Conservation (phyloP, 35 echinoderm and acorn worm species). For the Acanthaster planci region DNA sequence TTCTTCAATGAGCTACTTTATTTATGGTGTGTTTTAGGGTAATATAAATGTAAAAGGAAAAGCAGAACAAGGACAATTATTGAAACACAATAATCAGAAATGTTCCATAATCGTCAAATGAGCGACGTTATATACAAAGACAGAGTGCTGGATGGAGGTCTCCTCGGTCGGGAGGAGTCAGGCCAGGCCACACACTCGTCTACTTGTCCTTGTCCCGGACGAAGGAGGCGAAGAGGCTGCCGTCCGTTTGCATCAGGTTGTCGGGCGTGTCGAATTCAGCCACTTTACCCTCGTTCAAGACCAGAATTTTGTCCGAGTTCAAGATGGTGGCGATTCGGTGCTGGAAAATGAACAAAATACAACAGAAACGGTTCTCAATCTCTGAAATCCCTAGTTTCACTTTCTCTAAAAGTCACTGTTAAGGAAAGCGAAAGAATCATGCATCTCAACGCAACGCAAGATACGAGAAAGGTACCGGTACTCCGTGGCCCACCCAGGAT, state of each 20-base stretch:
- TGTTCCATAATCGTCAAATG: too few species aligned
- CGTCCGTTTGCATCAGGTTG: conserved; percentile 15
- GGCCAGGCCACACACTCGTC: too few species aligned
- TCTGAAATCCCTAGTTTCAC: not conserved
- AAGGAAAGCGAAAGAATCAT: not conserved
- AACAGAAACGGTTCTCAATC: not conserved
- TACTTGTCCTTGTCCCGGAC: conserved; percentile 20
- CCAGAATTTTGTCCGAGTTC: conserved; percentile 54
- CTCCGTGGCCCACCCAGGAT: too few species aligned
- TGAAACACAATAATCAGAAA: too few species aligned
- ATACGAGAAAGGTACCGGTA: not conserved
- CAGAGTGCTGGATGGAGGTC: too few species aligned
- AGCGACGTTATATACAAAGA: too few species aligned
- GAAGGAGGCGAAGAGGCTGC: conserved; percentile 56
- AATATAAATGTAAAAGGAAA: too few species aligned
- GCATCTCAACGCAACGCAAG: not conserved
- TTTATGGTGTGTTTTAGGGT: too few species aligned
- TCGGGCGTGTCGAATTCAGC: conserved; percentile 49
- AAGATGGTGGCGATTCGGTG: conserved; percentile 63
- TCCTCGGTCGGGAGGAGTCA: too few species aligned
- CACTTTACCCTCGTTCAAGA: conserved; percentile 45
- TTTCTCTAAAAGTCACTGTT: not conserved
- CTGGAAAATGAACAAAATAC: conserved; percentile 35
- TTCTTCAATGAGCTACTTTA: too few species aligned
- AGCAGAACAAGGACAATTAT: too few species aligned